A percentile compares a stretch with the other conserved stretches of the same genome.
Evolutionary conservation across 2,888 invertebrate species (phyloP).

Genomic region (Polydrusus pterygomalis): DNA sequence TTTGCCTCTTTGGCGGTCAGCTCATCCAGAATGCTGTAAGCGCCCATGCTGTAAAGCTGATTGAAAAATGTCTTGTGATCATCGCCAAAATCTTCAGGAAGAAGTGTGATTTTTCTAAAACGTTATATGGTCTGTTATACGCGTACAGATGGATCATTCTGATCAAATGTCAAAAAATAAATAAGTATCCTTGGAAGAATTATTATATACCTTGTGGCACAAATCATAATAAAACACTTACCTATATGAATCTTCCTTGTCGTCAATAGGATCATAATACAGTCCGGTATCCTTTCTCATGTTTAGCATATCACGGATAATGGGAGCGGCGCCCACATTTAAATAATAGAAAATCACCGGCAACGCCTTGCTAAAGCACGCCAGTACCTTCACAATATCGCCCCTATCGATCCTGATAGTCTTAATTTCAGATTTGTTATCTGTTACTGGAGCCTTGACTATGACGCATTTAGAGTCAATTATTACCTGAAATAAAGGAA

Average conservation of each 20-base stretch:
- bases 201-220: too few relatives aligned
- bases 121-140: too few relatives aligned
- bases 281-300: conserved; percentile 76
- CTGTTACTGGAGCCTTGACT: conserved; percentile 77
- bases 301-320: conserved; percentile 81
- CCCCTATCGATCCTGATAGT: conserved; percentile 80
- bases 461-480: conserved; percentile 64
- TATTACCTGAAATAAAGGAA: conserved; percentile 62
- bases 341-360: conserved; percentile 89
- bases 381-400: conserved; percentile 84
- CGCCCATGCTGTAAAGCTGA: conserved; percentile 74
- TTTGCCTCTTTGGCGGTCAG: conserved; percentile 85
- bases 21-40: conserved; percentile 78
- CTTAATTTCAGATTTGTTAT: conserved; percentile 75
- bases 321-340: conserved; percentile 79
- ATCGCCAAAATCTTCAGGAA: conserved; percentile 81
- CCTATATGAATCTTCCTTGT: conserved; percentile 77
- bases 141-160: too few relatives aligned
- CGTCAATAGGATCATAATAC: conserved; percentile 77
- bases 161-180: too few relatives aligned
- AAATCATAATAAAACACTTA: conserved; percentile 16
- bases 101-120: conserved; percentile 81
- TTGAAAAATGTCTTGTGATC: conserved; percentile 80
- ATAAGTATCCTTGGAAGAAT: too few relatives aligned
- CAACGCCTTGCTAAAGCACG: conserved; percentile 84